phyloP scores from a whole-genome alignment of 2,888 invertebrate genomes.

The Eudemis profundana region DNA sequence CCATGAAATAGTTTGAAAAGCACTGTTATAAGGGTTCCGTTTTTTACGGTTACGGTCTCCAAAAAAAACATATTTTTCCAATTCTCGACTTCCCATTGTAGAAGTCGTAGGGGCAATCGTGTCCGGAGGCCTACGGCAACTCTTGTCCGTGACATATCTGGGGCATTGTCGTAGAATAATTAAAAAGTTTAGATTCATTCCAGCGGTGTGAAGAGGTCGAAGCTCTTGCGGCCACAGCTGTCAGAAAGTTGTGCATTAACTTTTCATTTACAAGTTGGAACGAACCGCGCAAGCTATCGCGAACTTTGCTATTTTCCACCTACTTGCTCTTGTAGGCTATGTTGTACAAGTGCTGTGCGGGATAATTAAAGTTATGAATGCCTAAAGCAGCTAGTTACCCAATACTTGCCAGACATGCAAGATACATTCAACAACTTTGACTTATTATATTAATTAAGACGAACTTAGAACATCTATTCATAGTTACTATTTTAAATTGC shows the following conservation, averaged over 20 bases:
- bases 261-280: conserved; percentile 79
- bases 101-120: too few relatives aligned
- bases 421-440: too few relatives aligned
- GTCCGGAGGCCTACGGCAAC: conserved; percentile 35
- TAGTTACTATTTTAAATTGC: too few relatives aligned
- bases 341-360: conserved; percentile 39
- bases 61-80: too few relatives aligned
- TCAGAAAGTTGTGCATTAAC: conserved; percentile 77
- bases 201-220: conserved; percentile 64
- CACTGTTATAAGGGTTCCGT: too few relatives aligned
- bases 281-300: conserved; percentile 63
- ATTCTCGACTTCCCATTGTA: too few relatives aligned
- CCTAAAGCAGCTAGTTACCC: conserved; percentile 1
- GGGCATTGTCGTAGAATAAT: conserved; percentile 66
- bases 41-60: too few relatives aligned
- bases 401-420: conserved; percentile 13
- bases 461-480: too few relatives aligned
- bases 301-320: conserved; percentile 64
- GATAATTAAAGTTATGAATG: conserved; percentile 37
- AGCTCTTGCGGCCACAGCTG: conserved; percentile 66
- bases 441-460: too few relatives aligned
- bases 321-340: conserved; percentile 56
- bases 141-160: conserved; percentile 60
- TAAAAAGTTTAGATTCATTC: conserved; percentile 75
- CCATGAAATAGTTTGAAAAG: too few relatives aligned